A percentile compares a stretch with the other conserved stretches of the same genome.
Evolutionary conservation across 92 coral and sea anemone genomes (phyloP).

Genomic region (Palythoa caribaeorum): DNA sequence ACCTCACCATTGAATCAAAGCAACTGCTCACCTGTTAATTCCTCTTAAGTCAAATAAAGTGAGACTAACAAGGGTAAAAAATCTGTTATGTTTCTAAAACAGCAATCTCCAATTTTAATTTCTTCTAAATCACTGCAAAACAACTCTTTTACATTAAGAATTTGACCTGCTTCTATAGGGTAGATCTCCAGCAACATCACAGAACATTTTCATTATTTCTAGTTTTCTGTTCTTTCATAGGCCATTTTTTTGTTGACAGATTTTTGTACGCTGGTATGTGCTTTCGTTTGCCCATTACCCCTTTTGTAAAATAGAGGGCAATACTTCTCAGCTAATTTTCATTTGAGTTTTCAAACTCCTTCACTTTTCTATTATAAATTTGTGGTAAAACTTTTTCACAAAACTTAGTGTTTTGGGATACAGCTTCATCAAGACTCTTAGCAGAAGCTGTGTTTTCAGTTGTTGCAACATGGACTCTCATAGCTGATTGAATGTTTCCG

Average conservation of each 20-base stretch:
- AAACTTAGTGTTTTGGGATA: conserved; percentile 62
- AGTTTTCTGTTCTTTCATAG: conserved; percentile 45
- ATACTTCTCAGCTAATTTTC: conserved; percentile 66
- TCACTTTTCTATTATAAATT: conserved; percentile 57
- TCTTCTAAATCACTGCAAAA: conserved; percentile 48
- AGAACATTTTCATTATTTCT: conserved; percentile 59
- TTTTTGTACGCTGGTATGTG: conserved; percentile 63
- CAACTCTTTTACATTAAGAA: conserved; percentile 43
- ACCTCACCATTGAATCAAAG: conserved; percentile 46
- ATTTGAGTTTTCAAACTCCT: conserved; percentile 63
- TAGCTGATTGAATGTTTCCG: neutral
- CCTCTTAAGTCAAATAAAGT: conserved; percentile 37
- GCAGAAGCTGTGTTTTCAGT: conserved; percentile 22
- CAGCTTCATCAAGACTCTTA: conserved; percentile 34
- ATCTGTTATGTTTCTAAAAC: conserved; percentile 34
- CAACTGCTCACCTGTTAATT: conserved; percentile 46
- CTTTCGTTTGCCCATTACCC: conserved; percentile 73
- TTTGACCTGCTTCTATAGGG: conserved; percentile 67
- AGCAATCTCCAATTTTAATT: conserved; percentile 41
- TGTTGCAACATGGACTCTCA: conserved; percentile 9
- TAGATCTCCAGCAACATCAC: conserved; percentile 53
- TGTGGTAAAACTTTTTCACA: conserved; percentile 70
- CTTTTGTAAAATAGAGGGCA: conserved; percentile 70
- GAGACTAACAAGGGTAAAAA: conserved; percentile 57
- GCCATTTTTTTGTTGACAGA: conserved; percentile 49